Evolutionary conservation across 2,888 invertebrate species (phyloP).

Genomic region (Limnephilus lunatus): DNA sequence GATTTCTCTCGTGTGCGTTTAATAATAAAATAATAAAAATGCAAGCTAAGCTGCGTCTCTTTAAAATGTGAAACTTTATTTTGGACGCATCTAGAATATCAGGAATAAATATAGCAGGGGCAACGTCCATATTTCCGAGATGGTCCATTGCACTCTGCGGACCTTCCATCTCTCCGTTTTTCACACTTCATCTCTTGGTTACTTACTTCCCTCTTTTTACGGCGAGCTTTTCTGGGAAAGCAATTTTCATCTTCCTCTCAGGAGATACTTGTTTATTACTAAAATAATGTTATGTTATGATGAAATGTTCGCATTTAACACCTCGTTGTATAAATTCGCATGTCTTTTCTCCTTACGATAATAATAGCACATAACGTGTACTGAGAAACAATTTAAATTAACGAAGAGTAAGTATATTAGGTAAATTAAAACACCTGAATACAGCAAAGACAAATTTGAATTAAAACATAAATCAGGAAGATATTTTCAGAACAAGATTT

Average conservation of each 20-base stretch:
- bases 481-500: too few relatives aligned
- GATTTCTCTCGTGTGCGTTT: too few relatives aligned
- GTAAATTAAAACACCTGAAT: too few relatives aligned
- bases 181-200: not conserved
- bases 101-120: not conserved
- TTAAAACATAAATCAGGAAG: too few relatives aligned
- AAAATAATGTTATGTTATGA: not conserved
- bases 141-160: conserved; percentile 26
- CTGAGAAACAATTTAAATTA: too few relatives aligned
- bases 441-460: too few relatives aligned
- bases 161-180: not conserved
- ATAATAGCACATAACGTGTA: not conserved
- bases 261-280: not conserved
- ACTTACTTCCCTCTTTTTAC: not conserved
- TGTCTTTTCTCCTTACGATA: not conserved
- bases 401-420: too few relatives aligned
- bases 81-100: not conserved
- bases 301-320: not conserved
- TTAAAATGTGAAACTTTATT: not conserved
- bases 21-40: not conserved
- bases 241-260: not conserved
- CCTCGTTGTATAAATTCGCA: not conserved
- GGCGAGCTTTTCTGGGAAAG: not conserved
- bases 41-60: not conserved
- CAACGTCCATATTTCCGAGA: not conserved